These are phyloP conservation scores for Chaetops frenatus DNA, from an alignment of 2,113 vertebrate genomes.

Conservation along the genomic window DNA sequence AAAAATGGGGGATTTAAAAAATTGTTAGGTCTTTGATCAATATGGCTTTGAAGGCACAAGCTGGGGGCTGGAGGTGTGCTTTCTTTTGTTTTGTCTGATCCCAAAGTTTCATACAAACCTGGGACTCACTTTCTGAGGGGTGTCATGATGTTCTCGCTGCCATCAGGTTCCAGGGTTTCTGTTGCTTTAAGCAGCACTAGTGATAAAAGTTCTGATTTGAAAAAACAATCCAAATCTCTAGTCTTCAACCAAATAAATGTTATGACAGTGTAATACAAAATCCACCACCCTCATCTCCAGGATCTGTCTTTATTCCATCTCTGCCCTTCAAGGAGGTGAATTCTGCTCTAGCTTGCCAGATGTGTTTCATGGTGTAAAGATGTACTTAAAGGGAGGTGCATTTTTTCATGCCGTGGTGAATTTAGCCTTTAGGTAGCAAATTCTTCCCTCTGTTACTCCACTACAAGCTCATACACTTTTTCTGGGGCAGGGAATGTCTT, in stretches of 20 bases:
- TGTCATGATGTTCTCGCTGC: background rate
- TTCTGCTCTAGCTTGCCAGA: background rate
- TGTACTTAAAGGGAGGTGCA: background rate
- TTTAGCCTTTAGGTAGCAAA: background rate
- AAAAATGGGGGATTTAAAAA: rapidly evolving
- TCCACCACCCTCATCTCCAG: background rate
- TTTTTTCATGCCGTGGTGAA: background rate
- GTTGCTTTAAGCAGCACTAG: background rate
- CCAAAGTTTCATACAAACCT: background rate
- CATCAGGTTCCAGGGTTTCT: background rate
- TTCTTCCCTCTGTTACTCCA: background rate
- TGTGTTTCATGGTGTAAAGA: background rate
- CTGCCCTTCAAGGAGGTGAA: background rate
- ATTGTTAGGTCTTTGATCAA: background rate
- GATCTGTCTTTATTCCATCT: background rate
- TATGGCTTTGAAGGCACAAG: background rate
- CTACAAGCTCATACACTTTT: background rate
- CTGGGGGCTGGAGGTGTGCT: rapidly evolving
- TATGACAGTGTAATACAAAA: background rate
- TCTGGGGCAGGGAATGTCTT: background rate
- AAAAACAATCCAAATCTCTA: background rate
- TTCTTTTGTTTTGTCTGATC: background rate
- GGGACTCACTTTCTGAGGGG: background rate
- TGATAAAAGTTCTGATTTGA: background rate
- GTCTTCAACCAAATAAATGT: background rate